Base-by-base conservation (phyloP, 1,140 invertebrate species). In the Magallana gigas region DNA sequence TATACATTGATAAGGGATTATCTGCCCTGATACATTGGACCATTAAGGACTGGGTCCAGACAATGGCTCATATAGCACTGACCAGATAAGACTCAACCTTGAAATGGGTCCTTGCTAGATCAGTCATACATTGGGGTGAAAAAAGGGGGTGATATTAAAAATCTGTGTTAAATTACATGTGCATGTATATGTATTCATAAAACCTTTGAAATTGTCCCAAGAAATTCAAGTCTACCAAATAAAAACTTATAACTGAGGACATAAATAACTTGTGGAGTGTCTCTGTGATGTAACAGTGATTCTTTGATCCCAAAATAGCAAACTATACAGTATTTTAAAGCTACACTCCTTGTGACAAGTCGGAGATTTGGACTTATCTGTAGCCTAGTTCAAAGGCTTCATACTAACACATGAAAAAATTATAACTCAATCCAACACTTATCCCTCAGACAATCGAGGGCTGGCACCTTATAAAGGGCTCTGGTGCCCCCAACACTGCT, bases 11-110 rank as follows among this genome's bases (percentile, higher is more conserved):
- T 76, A 76, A 76, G 68, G 68, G 68, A 76, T 36, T 36, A 76
- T 76, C 68, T 76, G 18, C 68, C 23, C 68, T 76, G 68, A 76
- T 76, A 76, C 68, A 76, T 76, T 76, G 68, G 68, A 76, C 68
- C 68, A 76, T 76, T 76, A 76, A 76, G 68, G 68, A 76, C 68
- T 29, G 9, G 9, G 68, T 29, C 9, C 8, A 11, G 36, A 76
- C 68, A 76, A 76, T 76, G 23, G 7, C 64, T 4, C 2, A 76
- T 29, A 76, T 8, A 76, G 23, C 68, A 76, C 3, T 76, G 68
- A 76, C 68, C 68, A 76, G 68, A 76, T 76, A 76, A 76, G 23
- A 76, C 23, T 23, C 11, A 23, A 11, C 23, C 12, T 29, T 29
- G 18, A 76, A 76, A 36, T 76, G 11, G 68, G 68, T 36, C 23